Conservation (phyloP, 2,797 vertebrate genomes). For the Crenichthys baileyi region DNA sequence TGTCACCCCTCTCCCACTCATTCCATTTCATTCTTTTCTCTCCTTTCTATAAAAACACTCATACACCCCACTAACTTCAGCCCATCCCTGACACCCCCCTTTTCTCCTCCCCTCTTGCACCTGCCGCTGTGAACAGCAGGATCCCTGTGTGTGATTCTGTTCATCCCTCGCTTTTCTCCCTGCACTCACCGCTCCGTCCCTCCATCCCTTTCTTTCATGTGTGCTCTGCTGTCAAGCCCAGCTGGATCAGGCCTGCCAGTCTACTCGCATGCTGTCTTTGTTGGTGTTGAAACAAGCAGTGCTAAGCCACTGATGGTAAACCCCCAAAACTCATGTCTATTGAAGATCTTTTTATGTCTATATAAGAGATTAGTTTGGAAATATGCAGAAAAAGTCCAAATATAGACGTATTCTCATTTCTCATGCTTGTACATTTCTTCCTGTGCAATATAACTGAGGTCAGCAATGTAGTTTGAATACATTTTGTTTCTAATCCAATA, state of each 20-base stretch:
- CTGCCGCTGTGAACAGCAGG: constrained; percentile 83
- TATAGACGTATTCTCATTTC: background rate
- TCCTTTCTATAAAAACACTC: constrained; percentile 47
- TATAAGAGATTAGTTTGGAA: constrained; percentile 12
- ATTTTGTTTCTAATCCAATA: background rate
- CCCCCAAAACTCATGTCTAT: constrained; percentile 27
- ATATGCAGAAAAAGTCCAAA: constrained; percentile 2
- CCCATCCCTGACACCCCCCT: constrained; percentile 16
- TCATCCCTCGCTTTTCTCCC: constrained; percentile 67
- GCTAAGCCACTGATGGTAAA: constrained; percentile 35
- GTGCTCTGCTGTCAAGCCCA: constrained; percentile 77
- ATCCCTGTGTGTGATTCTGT: constrained; percentile 76
- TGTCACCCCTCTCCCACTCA: constrained; percentile 29
- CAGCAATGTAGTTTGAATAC: background rate
- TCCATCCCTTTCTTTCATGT: constrained; percentile 79
- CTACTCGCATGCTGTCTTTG: constrained; percentile 67
- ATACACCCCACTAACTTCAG: constrained; percentile 4
- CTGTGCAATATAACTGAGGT: background rate
- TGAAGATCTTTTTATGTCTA: constrained; percentile 14
- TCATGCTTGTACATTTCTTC: background rate
- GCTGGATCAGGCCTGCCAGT: constrained; percentile 75
- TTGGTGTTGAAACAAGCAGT: constrained; percentile 59
- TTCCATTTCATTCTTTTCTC: constrained; percentile 36
- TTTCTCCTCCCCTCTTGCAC: constrained; percentile 64
- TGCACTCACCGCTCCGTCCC: constrained; percentile 67